Base-by-base conservation (phyloP, 2,888 invertebrate species). In the Latrodectus hesperus region DNA sequence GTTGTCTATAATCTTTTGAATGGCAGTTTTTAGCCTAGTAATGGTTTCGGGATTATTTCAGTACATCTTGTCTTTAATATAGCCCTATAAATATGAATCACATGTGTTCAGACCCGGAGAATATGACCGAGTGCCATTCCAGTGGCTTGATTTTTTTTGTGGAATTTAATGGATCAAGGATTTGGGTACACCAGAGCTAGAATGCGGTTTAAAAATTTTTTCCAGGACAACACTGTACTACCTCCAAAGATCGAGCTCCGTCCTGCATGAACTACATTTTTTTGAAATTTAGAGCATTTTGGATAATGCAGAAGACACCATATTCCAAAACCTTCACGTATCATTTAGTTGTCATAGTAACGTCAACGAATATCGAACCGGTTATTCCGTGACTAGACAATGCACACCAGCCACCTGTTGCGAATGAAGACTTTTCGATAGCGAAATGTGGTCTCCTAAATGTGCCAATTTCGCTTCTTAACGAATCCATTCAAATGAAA, bases 1-100 rank as follows among this genome's bases (percentile, higher is more conserved):
- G 9, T 17, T 10, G 4, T 67, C 17, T 1, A 8, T n/a, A n/a
- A 6, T 10, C 67, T 67, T n/a, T 38, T 0, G 38, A 60, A 51
- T 83, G 64, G 26, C 72, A 49, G 38, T 74, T 75, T 67, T 52
- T 1, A 71, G 38, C n/a, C 26, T 38, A 71, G 9, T n/a, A 67
- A 9, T 8, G 67, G 71, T 6, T 10, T 49, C 26, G 10, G 71
- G 9, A 6, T 71, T 71, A 71, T 71, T 71, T 71, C 49, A 2
- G 49, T 8, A 71, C 71, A 71, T 38, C 17, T 71, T 9, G 38
- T 70, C 72, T 71, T 71, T 71, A 71, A 71, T 71, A 38, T 38
- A 71, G 9, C 38, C 71, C 38, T 38, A 49, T 38, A 81, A 68
- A 72, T 51, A 81, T 51, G 1, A 55, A 53, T 81, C 81, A 60